Base-by-base conservation (phyloP, 2,113 vertebrate species). In the Rhabdomys dilectus region DNA sequence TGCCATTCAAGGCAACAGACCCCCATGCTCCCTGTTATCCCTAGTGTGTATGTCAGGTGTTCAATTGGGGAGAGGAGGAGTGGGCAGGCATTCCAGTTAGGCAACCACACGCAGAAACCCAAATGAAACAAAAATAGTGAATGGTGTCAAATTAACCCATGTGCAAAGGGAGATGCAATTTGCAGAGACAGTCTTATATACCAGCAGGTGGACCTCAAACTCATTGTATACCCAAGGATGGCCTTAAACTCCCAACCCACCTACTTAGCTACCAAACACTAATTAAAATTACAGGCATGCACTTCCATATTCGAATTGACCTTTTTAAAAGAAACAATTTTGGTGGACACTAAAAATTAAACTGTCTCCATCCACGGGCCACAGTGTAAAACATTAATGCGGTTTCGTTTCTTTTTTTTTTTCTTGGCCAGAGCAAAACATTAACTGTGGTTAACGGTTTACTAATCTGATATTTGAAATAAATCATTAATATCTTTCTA, bases 361-460 rank as follows among this genome's bases (percentile, higher is more conserved):
- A 93, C n/a, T 73, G 90, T 88, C 76, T 56, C 72, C 62, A 84
- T 3, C 72, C 62, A 84, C 2, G 56, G 60, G 76, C 75, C 92
- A 93, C 34, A 70, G 45, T 70, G n/a, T 95, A 93, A 92, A 95
- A 95, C 56, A 94, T 91, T 96, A 97, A 95, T 45, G 45, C 22
- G 76, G 29, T 84, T 97, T 66, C 64, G 5, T 70, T 75, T n/a
- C n/a, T n/a, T 13, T 42, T 48, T 51, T 76, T 93, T 92, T 76
- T 26, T 56, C 36, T 58, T 70, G 51, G 56, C 64, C 56, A 66
- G 39, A 91, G 90, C 78, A 95, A 96, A 96, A 97, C 80, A 97
- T 93, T 93, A 97, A 96, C 95, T 93, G 58, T 70, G 19, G 95
- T 96, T 97, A 97, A 97, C 77, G 90, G 80, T 93, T 96, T 90